These are phyloP conservation scores for Nesoenas mayeri DNA, from an alignment of 2,113 vertebrate genomes.

Conservation along the genomic window DNA sequence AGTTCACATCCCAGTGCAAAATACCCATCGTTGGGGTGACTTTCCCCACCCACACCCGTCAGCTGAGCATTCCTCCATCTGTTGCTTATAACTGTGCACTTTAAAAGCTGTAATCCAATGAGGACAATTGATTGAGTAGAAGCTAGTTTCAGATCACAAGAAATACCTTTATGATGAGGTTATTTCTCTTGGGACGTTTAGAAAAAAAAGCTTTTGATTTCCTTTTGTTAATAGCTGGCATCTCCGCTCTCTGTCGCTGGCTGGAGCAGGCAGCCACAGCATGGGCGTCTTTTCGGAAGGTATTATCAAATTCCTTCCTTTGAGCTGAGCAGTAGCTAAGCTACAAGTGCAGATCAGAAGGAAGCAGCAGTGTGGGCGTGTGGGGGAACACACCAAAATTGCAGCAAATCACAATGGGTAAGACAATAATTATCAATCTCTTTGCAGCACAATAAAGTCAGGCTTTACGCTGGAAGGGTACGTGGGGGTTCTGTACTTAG, in stretches of 20 bases:
- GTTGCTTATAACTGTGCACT: not conserved
- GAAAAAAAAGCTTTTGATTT: not conserved
- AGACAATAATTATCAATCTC: slow-evolving; percentile 23
- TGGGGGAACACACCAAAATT: not conserved
- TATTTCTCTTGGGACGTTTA: not conserved
- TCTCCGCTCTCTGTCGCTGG: not conserved
- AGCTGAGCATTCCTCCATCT: not conserved
- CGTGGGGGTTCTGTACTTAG: not conserved
- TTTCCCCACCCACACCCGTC: not conserved
- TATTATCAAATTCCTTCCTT: slow-evolving; percentile 36
- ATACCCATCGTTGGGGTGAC: not conserved
- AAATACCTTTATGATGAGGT: not conserved
- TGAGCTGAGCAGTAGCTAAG: slow-evolving; percentile 28
- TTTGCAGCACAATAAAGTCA: not conserved
- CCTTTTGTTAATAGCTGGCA: not conserved
- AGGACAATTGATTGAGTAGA: not conserved
- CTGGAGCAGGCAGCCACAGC: not conserved
- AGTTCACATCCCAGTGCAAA: not conserved
- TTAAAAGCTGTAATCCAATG: not conserved
- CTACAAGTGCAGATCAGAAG: slow-evolving; percentile 37
- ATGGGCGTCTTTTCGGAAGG: not conserved
- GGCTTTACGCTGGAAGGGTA: not conserved
- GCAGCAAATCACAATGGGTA: not conserved
- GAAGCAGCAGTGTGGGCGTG: not conserved
- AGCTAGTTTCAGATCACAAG: not conserved